phyloP scores from a whole-genome alignment of 2,888 invertebrate species.

The Kryphioiulus occultus region DNA sequence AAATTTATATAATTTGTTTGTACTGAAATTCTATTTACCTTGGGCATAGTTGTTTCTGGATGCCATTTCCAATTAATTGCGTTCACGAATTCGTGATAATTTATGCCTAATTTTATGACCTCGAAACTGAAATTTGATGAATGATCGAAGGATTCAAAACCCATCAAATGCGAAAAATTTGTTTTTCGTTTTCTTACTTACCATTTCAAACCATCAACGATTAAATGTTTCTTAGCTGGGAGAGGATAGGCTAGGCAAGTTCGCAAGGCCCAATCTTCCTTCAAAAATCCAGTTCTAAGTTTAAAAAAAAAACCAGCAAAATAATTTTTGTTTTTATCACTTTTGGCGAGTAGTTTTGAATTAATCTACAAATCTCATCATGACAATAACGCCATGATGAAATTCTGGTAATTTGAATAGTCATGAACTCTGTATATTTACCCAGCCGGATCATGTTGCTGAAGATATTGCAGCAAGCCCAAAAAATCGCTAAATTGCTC shows the following conservation, averaged over 20 bases:
- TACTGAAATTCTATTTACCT: not conserved
- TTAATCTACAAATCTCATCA: not conserved
- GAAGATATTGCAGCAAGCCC: slow-evolving; percentile 20
- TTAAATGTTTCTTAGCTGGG: slow-evolving; percentile 46
- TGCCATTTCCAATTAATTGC: slow-evolving; percentile 44
- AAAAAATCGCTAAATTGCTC: slow-evolving; percentile 48
- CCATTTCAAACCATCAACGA: slow-evolving; percentile 38
- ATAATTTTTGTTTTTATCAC: no score
- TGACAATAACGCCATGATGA: no score
- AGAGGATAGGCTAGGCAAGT: slow-evolving; percentile 45
- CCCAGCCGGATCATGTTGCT: slow-evolving; percentile 29
- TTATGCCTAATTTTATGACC: not conserved
- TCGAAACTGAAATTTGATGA: not conserved
- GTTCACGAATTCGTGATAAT: slow-evolving; percentile 42
- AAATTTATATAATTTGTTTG: not conserved
- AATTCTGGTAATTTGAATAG: no score
- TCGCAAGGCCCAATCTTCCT: not conserved
- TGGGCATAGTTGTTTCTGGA: not conserved
- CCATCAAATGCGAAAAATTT: not conserved
- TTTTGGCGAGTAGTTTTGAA: not conserved
- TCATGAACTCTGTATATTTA: not conserved
- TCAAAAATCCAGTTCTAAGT: slow-evolving; percentile 38
- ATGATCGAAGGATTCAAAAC: not conserved
- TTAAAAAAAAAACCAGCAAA: not conserved
- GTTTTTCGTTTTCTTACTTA: not conserved